Evolutionary conservation across 2,113 vertebrate genomes (phyloP).

Genomic region (Isurus oxyrinchus): DNA sequence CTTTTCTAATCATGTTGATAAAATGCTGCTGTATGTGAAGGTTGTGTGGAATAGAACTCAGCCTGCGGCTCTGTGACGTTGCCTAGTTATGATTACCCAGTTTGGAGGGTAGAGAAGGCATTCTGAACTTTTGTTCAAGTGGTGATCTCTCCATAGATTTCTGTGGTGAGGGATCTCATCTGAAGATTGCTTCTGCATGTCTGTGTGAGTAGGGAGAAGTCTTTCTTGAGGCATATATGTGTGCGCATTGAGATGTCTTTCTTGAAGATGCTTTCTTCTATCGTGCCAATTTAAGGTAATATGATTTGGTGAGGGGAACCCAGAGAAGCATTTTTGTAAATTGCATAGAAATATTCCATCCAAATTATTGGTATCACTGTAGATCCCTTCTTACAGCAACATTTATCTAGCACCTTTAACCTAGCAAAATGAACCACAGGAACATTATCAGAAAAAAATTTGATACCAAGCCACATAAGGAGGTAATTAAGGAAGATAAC

Average conservation of each 20-base stretch:
- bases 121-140: not conserved
- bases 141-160: not conserved
- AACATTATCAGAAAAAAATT: too few species aligned
- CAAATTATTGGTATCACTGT: not conserved
- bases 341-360: not conserved
- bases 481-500: too few species aligned
- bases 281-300: not conserved
- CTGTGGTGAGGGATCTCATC: not conserved
- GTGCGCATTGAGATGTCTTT: not conserved
- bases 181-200: not conserved
- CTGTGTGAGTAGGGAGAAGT: not conserved
- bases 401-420: not conserved
- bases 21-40: not conserved
- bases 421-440: not conserved
- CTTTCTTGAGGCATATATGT: not conserved
- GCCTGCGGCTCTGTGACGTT: not conserved
- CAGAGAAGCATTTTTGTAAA: not conserved
- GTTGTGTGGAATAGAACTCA: not conserved
- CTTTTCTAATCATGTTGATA: not conserved
- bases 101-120: not conserved
- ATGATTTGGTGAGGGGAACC: not conserved
- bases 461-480: too few species aligned
- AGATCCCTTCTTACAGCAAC: not conserved
- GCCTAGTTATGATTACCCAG: not conserved
- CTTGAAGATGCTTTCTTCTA: not conserved